Base-by-base conservation (phyloP, 2,797 vertebrate genomes). In the Sebastolobus alascanus region DNA sequence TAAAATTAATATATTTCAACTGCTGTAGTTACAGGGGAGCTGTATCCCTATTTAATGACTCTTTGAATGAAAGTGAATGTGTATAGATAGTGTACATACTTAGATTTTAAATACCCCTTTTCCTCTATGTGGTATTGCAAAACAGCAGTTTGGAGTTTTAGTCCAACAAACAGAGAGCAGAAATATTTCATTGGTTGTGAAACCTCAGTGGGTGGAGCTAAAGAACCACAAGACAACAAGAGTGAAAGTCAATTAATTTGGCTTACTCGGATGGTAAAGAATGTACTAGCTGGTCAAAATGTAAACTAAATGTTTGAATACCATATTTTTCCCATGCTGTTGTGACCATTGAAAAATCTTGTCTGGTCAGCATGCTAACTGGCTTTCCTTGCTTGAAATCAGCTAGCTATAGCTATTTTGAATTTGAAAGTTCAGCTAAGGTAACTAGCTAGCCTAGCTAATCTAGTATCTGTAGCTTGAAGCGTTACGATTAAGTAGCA, bases 71-170 rank as follows among this genome's bases (percentile, higher is more conserved):
- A 92, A 87, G 79, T 89, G 82, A 87, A 90, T 86, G 73, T 93
- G 77, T 88, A 91, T 92, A 94, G 89, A 87, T 84, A 77, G 78
- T 95, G 94, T 96, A 95, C 63, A 91, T 85, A 93, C 82, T 76
- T 85, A 90, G 87, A 93, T 92, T 94, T 93, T 85, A 92, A 87
- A 85, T 75, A 65, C 18, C 35, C 61, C 73, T 80, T 82, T 79
- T 73, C 5, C 37, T 46, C 27, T 35, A 52, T 59, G 67, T 84
- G 79, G 75, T 73, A 65, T 68, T 66, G 68, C 46, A 33, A 71
- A 84, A 73, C 65, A 77, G 82, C 65, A 61, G 71, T 59, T 84
- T 72, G 64, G 77, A 80, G 66, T 68, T 84, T 82, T 70, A 75
- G 58, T 61, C 70, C 73, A 69, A 56, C 33, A 68, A 73, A 61